A percentile compares a stretch with the other conserved stretches of the same genome.
Conservation (phyloP, 2,113 vertebrate species). For the Mixornis gularis region DNA sequence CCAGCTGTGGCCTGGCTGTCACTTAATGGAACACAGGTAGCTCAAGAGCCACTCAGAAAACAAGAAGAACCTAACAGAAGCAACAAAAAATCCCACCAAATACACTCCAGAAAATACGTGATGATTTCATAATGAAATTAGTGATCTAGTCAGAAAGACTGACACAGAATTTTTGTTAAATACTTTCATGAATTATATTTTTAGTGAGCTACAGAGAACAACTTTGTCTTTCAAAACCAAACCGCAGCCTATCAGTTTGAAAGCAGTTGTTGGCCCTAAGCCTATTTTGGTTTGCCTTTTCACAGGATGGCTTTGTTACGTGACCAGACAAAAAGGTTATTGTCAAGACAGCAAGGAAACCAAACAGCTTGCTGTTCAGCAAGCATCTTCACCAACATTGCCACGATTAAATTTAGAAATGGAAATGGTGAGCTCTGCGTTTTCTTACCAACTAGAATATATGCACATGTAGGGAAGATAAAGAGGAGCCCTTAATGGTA, state of each 20-base stretch:
- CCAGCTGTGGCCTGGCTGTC: background rate
- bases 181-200: background rate
- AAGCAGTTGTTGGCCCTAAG: background rate
- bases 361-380: background rate
- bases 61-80: background rate
- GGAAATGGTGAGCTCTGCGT: background rate
- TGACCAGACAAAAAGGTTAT: background rate
- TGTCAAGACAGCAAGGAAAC: background rate
- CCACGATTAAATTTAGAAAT: background rate
- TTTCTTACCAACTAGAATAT: background rate
- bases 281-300: background rate
- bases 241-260: background rate
- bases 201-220: background rate
- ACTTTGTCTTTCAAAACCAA: background rate
- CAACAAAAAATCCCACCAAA: background rate
- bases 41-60: background rate
- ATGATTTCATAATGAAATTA: background rate
- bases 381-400: background rate
- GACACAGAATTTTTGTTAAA: background rate
- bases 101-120: background rate
- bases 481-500: background rate
- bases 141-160: background rate
- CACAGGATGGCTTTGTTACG: background rate
- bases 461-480: background rate
- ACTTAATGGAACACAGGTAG: background rate